Evolutionary conservation across 2,888 invertebrate genomes (phyloP).

Genomic region (Leucoptera coffeella): DNA sequence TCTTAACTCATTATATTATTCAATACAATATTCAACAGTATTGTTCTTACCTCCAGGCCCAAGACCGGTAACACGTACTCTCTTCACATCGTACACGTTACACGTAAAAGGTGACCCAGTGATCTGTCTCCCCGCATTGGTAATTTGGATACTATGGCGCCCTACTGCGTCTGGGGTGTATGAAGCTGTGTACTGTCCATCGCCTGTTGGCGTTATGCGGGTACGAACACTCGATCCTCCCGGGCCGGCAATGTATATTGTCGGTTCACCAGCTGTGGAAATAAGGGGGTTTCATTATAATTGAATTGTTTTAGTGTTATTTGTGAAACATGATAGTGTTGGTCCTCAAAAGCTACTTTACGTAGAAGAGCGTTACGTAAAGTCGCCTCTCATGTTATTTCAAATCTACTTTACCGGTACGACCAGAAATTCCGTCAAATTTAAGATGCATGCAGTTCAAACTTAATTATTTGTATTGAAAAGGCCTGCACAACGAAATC

Average conservation of each 20-base stretch:
- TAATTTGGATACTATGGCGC: constrained; percentile 76
- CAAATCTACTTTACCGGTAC: too few relatives aligned
- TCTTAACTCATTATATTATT: background rate
- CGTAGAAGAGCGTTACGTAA: too few relatives aligned
- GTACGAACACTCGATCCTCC: constrained; percentile 75
- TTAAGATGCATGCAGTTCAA: too few relatives aligned
- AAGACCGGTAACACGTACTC: constrained; percentile 66
- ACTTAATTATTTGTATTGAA: too few relatives aligned
- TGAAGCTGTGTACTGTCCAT: constrained; percentile 66
- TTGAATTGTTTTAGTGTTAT: too few relatives aligned
- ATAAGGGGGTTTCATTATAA: too few relatives aligned
- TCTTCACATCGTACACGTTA: constrained; percentile 88
- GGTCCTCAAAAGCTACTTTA: too few relatives aligned
- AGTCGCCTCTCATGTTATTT: too few relatives aligned
- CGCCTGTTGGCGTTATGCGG: constrained; percentile 58
- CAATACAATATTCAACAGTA: too few relatives aligned
- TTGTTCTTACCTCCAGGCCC: constrained; percentile 24
- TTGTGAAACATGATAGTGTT: too few relatives aligned
- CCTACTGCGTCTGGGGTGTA: constrained; percentile 86
- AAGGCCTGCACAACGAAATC: too few relatives aligned
- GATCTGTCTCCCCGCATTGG: constrained; percentile 77
- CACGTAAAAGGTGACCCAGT: constrained; percentile 91
- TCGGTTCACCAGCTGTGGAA: constrained; percentile 54
- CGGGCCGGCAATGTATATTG: constrained; percentile 73
- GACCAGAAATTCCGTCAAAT: too few relatives aligned